Evolutionary conservation across 1,140 invertebrate species (phyloP).

Genomic region (Anadara kagoshimensis): DNA sequence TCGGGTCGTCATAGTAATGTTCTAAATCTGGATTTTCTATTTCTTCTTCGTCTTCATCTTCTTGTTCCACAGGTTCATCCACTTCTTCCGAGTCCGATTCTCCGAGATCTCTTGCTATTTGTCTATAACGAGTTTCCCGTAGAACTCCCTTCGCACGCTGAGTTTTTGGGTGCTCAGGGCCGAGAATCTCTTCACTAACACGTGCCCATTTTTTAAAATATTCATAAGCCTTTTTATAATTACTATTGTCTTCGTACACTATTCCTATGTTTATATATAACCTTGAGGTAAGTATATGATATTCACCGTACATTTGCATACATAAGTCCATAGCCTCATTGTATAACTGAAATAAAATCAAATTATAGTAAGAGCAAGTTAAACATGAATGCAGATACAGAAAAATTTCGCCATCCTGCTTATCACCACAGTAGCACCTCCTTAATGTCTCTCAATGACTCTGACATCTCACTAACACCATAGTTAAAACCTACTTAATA

Average conservation of each 20-base stretch:
- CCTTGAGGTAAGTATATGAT: conserved; percentile 68
- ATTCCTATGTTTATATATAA: conserved; percentile 74
- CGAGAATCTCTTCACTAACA: conserved; percentile 71
- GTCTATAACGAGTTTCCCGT: conserved; percentile 64
- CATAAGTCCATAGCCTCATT: conserved; percentile 71
- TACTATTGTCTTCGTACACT: conserved; percentile 71
- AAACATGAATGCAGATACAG: not conserved
- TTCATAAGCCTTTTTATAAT: conserved; percentile 71
- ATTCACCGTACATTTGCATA: conserved; percentile 72
- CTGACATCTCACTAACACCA: too few relatives aligned
- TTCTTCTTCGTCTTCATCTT: conserved; percentile 57
- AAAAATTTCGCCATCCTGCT: too few relatives aligned
- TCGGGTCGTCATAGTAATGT: conserved; percentile 64
- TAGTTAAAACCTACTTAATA: too few relatives aligned
- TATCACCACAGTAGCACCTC: too few relatives aligned
- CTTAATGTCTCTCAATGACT: too few relatives aligned
- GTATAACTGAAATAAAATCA: conserved; percentile 63
- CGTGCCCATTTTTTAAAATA: conserved; percentile 73
- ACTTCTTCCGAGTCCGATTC: conserved; percentile 53
- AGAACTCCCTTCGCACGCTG: conserved; percentile 69
- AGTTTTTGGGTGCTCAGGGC: conserved; percentile 71
- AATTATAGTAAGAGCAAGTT: not conserved
- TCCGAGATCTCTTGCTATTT: conserved; percentile 65
- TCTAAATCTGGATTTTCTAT: conserved; percentile 61
- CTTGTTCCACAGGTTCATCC: conserved; percentile 34